Conservation (phyloP, 2,797 vertebrate genomes). For the Gadopsis bispinosus region DNA sequence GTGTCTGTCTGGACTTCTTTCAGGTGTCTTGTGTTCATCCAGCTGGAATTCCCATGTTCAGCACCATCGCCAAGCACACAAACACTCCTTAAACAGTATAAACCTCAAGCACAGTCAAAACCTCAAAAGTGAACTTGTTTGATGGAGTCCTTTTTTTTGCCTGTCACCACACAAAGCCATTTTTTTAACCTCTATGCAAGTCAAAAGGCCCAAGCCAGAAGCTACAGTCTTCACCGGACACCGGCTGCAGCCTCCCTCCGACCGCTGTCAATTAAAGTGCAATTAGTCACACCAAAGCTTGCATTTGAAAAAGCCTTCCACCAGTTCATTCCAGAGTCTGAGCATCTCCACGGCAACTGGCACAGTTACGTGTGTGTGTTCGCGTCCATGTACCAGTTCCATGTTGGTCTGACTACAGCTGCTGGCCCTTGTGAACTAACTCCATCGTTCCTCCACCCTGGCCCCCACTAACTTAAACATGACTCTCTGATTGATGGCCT, state of each 20-base stretch:
- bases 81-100: constrained; percentile 3
- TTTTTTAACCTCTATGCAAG: constrained; percentile 33
- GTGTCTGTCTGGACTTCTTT: constrained; percentile 67
- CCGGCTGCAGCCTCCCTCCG: constrained; percentile 35
- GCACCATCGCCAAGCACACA: constrained; percentile 18
- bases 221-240: constrained; percentile 43
- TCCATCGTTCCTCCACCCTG: constrained; percentile 32
- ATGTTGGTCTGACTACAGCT: constrained; percentile 66
- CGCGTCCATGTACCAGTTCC: constrained; percentile 28
- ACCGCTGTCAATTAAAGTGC: constrained; percentile 82
- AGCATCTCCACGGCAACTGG: constrained; percentile 82
- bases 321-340: constrained; percentile 72
- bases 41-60: constrained; percentile 29
- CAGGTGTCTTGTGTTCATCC: constrained; percentile 57
- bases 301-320: constrained; percentile 62
- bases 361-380: constrained; percentile 53
- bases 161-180: constrained; percentile 33
- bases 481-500: constrained; percentile 68
- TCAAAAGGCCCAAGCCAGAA: constrained; percentile 27
- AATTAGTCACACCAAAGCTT: constrained; percentile 80
- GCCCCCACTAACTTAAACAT: constrained; percentile 71
- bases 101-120: constrained; percentile 8
- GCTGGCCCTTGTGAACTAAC: constrained; percentile 42
- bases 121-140: not conserved
- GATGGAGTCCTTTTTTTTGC: constrained; percentile 4